phyloP scores from a whole-genome alignment of 2,113 vertebrate genomes.

The Chaetorhynchus papuensis region DNA sequence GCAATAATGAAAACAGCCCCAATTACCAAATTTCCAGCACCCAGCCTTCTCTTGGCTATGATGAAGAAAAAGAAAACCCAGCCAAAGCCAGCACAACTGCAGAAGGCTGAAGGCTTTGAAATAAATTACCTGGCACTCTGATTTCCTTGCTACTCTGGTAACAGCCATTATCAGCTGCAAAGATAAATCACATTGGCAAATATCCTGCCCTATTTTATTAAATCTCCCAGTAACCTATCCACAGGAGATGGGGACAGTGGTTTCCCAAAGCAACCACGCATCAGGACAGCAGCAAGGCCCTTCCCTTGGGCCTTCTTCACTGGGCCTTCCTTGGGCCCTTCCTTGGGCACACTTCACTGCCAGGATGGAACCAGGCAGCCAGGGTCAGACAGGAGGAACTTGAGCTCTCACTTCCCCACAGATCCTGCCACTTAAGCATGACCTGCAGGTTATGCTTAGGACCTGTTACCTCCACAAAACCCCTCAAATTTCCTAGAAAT shows the following conservation, averaged over 20 bases:
- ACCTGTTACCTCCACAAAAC: not conserved
- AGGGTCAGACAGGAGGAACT: no score
- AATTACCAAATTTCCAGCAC: not conserved
- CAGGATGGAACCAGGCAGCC: not conserved
- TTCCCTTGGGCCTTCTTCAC: no score
- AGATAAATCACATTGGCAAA: no score
- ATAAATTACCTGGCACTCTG: accelerated
- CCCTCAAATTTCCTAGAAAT: not conserved
- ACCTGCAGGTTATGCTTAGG: not conserved
- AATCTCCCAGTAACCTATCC: not conserved
- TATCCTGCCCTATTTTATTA: not conserved
- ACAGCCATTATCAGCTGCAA: not conserved
- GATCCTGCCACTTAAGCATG: not conserved
- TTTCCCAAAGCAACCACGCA: not conserved
- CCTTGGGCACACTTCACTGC: not conserved
- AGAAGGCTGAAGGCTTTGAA: not conserved
- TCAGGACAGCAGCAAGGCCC: not conserved
- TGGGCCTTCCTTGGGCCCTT: no score
- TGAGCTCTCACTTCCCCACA: accelerated
- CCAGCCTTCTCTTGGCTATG: not conserved
- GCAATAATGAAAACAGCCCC: not conserved
- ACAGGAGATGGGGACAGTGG: no score
- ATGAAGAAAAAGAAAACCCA: not conserved
- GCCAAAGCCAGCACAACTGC: not conserved
- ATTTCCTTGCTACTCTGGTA: accelerated